phyloP scores from a whole-genome alignment of 1,140 invertebrate genomes.

The Neelides sp. region DNA sequence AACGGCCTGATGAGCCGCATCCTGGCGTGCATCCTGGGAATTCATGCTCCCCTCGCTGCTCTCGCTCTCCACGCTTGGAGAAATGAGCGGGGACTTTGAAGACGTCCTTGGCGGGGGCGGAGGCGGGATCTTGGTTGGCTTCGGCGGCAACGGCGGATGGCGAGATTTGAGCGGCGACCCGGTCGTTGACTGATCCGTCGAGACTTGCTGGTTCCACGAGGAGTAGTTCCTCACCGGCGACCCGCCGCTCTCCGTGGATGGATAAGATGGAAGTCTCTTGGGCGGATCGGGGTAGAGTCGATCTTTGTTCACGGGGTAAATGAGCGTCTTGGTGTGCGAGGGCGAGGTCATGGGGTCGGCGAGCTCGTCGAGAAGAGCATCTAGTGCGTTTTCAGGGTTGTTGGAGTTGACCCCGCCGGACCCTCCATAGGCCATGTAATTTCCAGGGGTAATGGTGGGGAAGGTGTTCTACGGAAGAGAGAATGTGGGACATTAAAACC shows the following conservation, averaged over 20 bases:
- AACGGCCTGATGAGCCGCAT: constrained; percentile 49
- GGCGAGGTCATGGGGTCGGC: neutral
- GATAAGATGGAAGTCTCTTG: constrained; percentile 33
- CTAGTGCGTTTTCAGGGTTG: constrained; percentile 10
- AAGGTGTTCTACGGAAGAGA: too few relatives aligned
- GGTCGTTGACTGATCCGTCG: constrained; percentile 20
- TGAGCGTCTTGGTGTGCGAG: neutral
- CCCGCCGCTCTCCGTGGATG: constrained; percentile 33
- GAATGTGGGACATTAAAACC: too few relatives aligned
- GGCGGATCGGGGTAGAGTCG: constrained; percentile 27
- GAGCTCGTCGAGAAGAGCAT: constrained; percentile 9
- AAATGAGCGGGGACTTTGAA: constrained; percentile 28
- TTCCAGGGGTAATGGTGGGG: too few relatives aligned
- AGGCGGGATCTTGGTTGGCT: constrained; percentile 30
- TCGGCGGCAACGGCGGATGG: constrained; percentile 30
- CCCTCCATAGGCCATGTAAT: too few relatives aligned
- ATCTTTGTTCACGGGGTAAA: neutral
- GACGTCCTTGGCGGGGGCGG: constrained; percentile 24
- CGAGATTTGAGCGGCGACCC: constrained; percentile 17
- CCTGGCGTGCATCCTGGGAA: constrained; percentile 49
- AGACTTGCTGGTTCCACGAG: too few relatives aligned
- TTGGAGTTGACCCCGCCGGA: constrained; percentile 29
- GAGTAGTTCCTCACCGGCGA: constrained; percentile 4
- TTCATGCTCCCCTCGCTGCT: constrained; percentile 62
- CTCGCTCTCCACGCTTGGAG: constrained; percentile 27